These are phyloP conservation scores for Sinohyriopsis cumingii DNA, from an alignment of 2,888 invertebrate species.

Conservation along the genomic window DNA sequence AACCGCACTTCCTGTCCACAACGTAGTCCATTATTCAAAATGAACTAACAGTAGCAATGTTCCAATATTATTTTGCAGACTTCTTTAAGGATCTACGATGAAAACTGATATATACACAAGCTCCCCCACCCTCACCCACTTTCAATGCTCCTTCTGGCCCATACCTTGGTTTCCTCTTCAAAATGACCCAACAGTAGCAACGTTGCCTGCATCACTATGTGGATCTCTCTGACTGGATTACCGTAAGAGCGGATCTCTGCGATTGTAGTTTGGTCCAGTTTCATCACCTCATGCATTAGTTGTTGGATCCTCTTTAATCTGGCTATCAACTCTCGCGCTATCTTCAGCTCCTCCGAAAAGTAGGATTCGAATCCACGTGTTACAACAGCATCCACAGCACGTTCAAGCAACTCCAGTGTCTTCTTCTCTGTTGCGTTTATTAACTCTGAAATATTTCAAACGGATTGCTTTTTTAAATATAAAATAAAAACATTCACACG, in stretches of 20 bases:
- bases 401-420: slow-evolving; percentile 41
- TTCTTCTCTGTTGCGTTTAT: slow-evolving; percentile 42
- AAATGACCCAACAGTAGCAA: slow-evolving; percentile 63
- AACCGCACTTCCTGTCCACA: too few relatives aligned
- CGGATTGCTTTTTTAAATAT: too few relatives aligned
- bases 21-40: too few relatives aligned
- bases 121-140: too few relatives aligned
- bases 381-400: slow-evolving; percentile 48
- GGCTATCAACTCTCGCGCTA: slow-evolving; percentile 47
- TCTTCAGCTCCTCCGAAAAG: slow-evolving; percentile 43
- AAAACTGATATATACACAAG: too few relatives aligned
- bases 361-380: slow-evolving; percentile 42
- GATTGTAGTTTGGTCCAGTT: slow-evolving; percentile 64
- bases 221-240: slow-evolving; percentile 60
- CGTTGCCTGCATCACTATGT: slow-evolving; percentile 64
- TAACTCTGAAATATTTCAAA: slow-evolving; percentile 31
- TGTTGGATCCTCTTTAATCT: slow-evolving; percentile 46
- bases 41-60: too few relatives aligned
- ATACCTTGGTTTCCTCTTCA: slow-evolving; percentile 65
- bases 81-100: too few relatives aligned
- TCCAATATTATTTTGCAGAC: too few relatives aligned
- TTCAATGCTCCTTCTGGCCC: too few relatives aligned
- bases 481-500: too few relatives aligned
- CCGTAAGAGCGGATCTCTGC: slow-evolving; percentile 66
- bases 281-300: slow-evolving; percentile 49